Conservation (phyloP, 2,797 vertebrate genomes). For the Bradypus variegatus region DNA sequence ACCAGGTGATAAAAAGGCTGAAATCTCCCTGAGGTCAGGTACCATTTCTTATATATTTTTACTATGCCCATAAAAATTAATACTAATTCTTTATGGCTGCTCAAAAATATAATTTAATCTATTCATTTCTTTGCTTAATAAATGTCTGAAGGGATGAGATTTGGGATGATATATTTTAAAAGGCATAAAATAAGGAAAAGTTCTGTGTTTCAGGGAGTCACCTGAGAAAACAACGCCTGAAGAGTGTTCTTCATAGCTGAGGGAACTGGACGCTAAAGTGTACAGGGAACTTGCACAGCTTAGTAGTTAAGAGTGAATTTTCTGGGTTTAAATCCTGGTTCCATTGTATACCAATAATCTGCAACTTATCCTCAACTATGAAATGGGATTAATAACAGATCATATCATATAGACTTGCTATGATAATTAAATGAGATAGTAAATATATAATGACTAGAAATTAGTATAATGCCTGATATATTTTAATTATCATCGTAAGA, state of each 20-base stretch:
- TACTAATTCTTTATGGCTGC: not conserved
- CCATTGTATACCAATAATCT: not conserved
- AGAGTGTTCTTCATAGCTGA: not conserved
- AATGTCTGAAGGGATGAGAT: not conserved
- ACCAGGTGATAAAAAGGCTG: not conserved
- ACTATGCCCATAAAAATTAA: not conserved
- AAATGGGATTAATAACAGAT: not conserved
- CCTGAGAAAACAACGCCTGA: not conserved
- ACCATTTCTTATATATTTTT: not conserved
- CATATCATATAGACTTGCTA: not conserved
- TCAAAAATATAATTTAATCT: not conserved
- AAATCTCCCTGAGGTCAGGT: not conserved
- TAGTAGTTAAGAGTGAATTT: not conserved
- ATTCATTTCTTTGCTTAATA: not conserved
- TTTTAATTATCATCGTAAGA: not conserved
- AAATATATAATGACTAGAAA: not conserved
- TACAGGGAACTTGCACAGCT: not conserved
- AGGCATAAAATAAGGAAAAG: not conserved
- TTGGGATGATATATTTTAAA: not conserved
- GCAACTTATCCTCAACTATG: not conserved
- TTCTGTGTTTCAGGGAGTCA: not conserved
- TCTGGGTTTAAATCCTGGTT: not conserved
- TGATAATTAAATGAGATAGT: not conserved
- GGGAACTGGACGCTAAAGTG: not conserved
- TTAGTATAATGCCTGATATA: not conserved